Evolutionary conservation across 2,113 vertebrate genomes (phyloP), one percentile per base, ranked within the genome.

Genomic region (Dromas ardeola): DNA sequence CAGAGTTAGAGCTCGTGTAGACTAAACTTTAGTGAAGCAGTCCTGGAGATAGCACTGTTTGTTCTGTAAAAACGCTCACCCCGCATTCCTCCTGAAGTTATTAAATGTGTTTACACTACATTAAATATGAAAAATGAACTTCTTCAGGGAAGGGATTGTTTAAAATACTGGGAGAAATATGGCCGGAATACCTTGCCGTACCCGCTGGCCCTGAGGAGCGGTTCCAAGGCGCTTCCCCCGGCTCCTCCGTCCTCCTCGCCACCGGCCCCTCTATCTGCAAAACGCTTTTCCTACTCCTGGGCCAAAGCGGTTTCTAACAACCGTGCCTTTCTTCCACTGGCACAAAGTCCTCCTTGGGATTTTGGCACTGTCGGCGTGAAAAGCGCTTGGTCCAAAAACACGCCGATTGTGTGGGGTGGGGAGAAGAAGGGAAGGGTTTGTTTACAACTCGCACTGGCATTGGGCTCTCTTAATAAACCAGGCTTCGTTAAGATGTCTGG

Each of bases 101-200:
- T 93, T 96, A 94, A 74, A 96, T 97, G 87, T 96, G 93, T 97
- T 97, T 96, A 94, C 84, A 95, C 78, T 91, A 93, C 93, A 96
- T 97, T 97, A 96, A 97, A 96, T 97, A 97, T 93, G 96, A 97
- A 95, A 97, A 97, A 97, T 90, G 6, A 94, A 86, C 93, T 83
- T 96, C 58, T 94, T 95, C 67, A 19, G 89, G 6, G 2, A 69
- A 34, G 52, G 74, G 78, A 63, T 90, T 96, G 87, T 95, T 96
- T 96, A 90, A 93, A 96, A 96, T 61, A 71, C 52, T 7, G 42
- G 47, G 79, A 93, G 87, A 95, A 96, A 62, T 90, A 89, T 47
- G 88, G 79, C 49, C 0, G 1, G 84, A 86, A 91, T 90, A 87
- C 81, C 88, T 89, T 47, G 66, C 74, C 2, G 11, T 66, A 32